Evolutionary conservation across 2,888 invertebrate species (phyloP), one percentile per base, ranked within the genome.

Genomic region (Cremastobaeus sp.): DNA sequence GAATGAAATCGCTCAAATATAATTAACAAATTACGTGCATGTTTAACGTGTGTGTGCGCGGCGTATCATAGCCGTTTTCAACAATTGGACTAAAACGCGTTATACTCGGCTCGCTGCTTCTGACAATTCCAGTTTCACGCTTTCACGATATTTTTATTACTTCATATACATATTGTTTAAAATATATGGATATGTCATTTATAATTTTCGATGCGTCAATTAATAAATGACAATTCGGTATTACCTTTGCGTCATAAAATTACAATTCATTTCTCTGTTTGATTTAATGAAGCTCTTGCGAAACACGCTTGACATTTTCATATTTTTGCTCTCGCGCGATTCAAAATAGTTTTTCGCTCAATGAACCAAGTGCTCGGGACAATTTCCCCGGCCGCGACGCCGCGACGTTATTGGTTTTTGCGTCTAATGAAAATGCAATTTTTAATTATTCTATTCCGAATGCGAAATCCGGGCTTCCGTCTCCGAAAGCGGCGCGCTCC

Each of bases 201-300:
- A 69, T 74, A 69, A 74, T 74, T 74, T 74, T 64, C 68, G 64
- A 74, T 69, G 65, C 74, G 59, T 74, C 69, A 74, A 74, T 74
- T 74, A 74, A 74, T 69, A 68, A 74, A 74, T 74, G 74, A 74
- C 74, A 69, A 74, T 74, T 74, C 74, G 12, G 64, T 48, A 69
- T 69, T 69, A 65, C 74, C 69, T 59, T 55, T 74, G 69, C 69
- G 60, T 69, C 69, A 65, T 69, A 54, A 74, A 74, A 69, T 64
- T 69, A 65, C 74, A 74, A 74, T 69, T 74, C 74, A 69, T 66
- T 66, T 64, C 62, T 62, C 62, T 57, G 62, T 50, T 69, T 64
- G 64, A 64, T 68, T 69, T 59, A 69, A 74, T 69, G 47, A 68
- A 74, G 64, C 73, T 64, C 52, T 37, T 45, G 59, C 66, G 66